Base-by-base conservation (phyloP, 2,888 invertebrate genomes). In the Ceratothoa steindachneri region DNA sequence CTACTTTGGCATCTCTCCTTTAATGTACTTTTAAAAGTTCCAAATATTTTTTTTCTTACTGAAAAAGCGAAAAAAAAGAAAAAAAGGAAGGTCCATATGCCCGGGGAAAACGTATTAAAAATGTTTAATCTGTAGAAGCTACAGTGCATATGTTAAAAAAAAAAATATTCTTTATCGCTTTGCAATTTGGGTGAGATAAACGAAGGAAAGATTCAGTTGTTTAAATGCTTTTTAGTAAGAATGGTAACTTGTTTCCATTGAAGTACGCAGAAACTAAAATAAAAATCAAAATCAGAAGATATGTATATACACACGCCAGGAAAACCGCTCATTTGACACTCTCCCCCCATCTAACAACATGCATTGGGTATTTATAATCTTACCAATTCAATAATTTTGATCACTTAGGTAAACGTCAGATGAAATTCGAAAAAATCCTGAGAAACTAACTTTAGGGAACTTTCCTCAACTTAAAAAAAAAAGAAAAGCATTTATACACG, bases 281-380 rank as follows among this genome's bases (percentile, higher is more conserved):
- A 41, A 41, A 41, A 41, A 60, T 22, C 5, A 55, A 55, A 55
- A 12, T 24, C 24, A 3, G 19, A 12, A 15, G 67, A 69, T 55
- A 73, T 55, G 22, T 76, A 76, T 76, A 72, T 76, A 76, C 75
- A 76, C 75, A 73, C 72, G 52, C 70, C 75, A 76, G 73, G 75
- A 70, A 76, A 72, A 76, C 75, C 75, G 73, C 75, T 76, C 73
- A 76, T 69, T 53, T 55, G 53, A 53, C 31, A 73, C 15, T 41
- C 41, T 41, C 41, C 41, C 41, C 41, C 15, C 41, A 15, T 41
- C 41, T 41, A 67, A 71, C 66, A 70, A 67, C 75, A 76, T 76
- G 75, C 75, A 76, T 73, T 73, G 72, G 69, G 27, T 76, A 66
- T 55, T n/a, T n/a, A n/a, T n/a, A n/a, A n/a, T 73, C 75, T 76